Percentiles rank a stretch among this genome's conserved stretches.
These are phyloP conservation scores for Laupala kohalensis DNA, from an alignment of 1,140 invertebrate species.

Conservation along the genomic window DNA sequence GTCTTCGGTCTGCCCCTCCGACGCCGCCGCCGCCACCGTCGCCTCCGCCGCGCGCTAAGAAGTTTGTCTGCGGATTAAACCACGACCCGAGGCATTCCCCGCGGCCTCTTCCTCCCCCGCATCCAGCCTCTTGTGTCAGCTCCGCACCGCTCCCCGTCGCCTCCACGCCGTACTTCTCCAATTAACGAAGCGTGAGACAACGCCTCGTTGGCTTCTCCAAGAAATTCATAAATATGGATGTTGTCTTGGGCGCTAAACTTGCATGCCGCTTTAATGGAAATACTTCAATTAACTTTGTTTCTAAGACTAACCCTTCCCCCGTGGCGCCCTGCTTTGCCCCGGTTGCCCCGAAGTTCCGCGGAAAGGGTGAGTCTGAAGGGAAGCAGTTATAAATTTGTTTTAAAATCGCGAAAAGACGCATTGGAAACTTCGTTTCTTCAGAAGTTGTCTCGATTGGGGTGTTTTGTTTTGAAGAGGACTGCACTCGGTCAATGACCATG, in stretches of 20 bases:
- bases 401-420: too few species aligned
- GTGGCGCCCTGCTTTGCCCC: too few species aligned
- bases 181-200: slow-evolving; percentile 1
- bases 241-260: slow-evolving; percentile 3
- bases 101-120: too few species aligned
- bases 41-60: not conserved
- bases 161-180: not conserved
- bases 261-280: slow-evolving; percentile 7
- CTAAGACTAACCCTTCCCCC: not conserved
- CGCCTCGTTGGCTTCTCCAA: slow-evolving; percentile 1
- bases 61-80: not conserved
- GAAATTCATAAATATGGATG: slow-evolving; percentile 10
- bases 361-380: not conserved
- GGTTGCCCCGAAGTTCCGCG: too few species aligned
- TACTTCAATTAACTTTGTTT: slow-evolving; percentile 9
- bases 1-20: not conserved
- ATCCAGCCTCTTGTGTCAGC: too few species aligned
- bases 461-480: too few species aligned
- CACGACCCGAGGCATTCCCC: not conserved
- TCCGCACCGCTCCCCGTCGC: not conserved
- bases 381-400: not conserved
- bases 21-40: not conserved
- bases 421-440: too few species aligned
- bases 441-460: too few species aligned
- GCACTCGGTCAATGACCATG: too few species aligned